Evolutionary conservation across 1,140 invertebrate species (phyloP).

Genomic region (Achroia grisella): DNA sequence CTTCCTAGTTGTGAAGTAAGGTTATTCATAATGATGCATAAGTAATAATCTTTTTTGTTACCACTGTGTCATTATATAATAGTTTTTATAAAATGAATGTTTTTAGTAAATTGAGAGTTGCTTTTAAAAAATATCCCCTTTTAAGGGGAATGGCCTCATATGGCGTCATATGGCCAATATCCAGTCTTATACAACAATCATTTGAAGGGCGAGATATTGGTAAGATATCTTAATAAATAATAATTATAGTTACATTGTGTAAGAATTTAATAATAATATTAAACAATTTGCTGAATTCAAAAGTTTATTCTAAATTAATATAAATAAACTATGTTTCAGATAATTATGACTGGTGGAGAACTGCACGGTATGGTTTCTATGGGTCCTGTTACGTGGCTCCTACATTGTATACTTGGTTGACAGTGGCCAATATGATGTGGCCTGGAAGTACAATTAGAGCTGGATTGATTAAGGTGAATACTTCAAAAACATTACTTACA

Average conservation of each 20-base stretch:
- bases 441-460: slow-evolving; percentile 45
- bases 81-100: slow-evolving; percentile 25
- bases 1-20: neutral
- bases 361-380: slow-evolving; percentile 57
- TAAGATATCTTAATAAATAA: neutral
- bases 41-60: neutral
- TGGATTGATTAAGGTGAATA: slow-evolving; percentile 50
- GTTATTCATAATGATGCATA: neutral
- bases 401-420: slow-evolving; percentile 59
- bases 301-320: neutral
- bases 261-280: slow-evolving; percentile 17
- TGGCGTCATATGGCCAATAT: slow-evolving; percentile 57
- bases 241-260: slow-evolving; percentile 5
- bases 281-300: neutral
- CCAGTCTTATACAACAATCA: slow-evolving; percentile 63
- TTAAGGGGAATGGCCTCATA: slow-evolving; percentile 60
- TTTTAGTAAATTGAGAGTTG: slow-evolving; percentile 36
- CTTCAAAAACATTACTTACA: no score
- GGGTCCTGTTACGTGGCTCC: slow-evolving; percentile 68
- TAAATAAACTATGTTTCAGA: slow-evolving; percentile 19
- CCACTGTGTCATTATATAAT: neutral
- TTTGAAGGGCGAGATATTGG: slow-evolving; percentile 56
- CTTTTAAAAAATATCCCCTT: slow-evolving; percentile 54
- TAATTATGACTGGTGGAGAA: slow-evolving; percentile 56
- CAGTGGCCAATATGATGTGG: slow-evolving; percentile 57